Conservation (phyloP, 2,797 vertebrate genomes). For the Argentina silus region DNA sequence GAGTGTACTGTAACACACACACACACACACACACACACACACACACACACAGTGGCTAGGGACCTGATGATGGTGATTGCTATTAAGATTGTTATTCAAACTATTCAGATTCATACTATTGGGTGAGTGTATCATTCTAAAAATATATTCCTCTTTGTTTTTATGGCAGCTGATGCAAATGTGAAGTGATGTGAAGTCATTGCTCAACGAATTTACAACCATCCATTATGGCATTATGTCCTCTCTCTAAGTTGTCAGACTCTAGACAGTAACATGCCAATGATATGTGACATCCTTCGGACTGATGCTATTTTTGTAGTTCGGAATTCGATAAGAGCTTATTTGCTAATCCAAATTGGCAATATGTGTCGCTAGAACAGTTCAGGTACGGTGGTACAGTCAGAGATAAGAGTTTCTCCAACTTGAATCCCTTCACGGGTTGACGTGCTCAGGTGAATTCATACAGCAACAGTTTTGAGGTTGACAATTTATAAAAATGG, state of each 20-base stretch:
- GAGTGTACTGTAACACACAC: neutral
- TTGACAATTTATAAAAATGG: too few relatives aligned
- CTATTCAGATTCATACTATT: too few relatives aligned
- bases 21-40: neutral
- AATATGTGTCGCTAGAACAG: too few relatives aligned
- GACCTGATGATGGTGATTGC: too few relatives aligned
- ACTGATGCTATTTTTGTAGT: constrained; percentile 9
- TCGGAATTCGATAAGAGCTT: neutral
- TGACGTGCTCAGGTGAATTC: too few relatives aligned
- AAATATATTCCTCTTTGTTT: neutral
- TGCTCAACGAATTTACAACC: neutral
- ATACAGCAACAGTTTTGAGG: too few relatives aligned
- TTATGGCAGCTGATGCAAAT: constrained; percentile 5
- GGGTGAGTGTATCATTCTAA: too few relatives aligned
- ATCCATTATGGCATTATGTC: neutral
- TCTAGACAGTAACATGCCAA: constrained; percentile 1
- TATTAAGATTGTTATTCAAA: too few relatives aligned
- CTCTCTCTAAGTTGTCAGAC: neutral
- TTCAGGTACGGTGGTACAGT: too few relatives aligned
- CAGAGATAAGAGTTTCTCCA: too few relatives aligned
- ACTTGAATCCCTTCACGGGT: too few relatives aligned
- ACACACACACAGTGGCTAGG: neutral
- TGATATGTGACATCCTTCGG: neutral
- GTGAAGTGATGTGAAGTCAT: neutral
- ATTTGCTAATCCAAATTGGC: constrained; percentile 1